These are phyloP conservation scores for Perdix hodgsoniae DNA, from an alignment of 2,797 vertebrate species.

Conservation along the genomic window DNA sequence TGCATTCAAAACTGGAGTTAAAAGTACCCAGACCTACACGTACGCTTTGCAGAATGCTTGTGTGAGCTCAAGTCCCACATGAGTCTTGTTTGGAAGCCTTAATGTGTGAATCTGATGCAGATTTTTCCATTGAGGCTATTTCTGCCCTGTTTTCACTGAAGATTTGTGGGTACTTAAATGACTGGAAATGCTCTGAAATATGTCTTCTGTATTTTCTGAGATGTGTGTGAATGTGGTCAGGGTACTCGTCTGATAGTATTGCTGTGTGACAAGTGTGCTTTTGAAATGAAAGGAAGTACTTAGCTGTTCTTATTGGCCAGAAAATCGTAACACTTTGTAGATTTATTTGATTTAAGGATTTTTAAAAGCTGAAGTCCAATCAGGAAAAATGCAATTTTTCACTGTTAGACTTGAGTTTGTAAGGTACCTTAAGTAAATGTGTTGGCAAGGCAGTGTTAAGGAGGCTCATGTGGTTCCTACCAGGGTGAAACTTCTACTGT, in stretches of 20 bases:
- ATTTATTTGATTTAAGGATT: background rate
- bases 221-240: background rate
- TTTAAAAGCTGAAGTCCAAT: background rate
- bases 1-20: background rate
- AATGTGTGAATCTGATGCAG: background rate
- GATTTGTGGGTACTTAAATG: background rate
- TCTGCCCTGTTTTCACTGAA: background rate
- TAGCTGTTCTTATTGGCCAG: background rate
- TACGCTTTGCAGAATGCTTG: background rate
- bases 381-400: background rate
- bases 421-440: background rate
- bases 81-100: background rate
- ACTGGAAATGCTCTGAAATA: background rate
- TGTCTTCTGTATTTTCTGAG: background rate
- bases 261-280: background rate
- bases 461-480: background rate
- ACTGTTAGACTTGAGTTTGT: background rate
- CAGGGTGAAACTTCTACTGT: background rate
- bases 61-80: background rate
- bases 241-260: background rate
- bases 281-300: background rate
- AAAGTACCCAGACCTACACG: background rate
- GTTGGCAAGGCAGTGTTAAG: background rate
- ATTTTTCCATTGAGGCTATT: background rate
- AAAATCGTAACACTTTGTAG: background rate